phyloP scores from a whole-genome alignment of 2,113 vertebrate genomes.

The Puffinus mauretanicus region DNA sequence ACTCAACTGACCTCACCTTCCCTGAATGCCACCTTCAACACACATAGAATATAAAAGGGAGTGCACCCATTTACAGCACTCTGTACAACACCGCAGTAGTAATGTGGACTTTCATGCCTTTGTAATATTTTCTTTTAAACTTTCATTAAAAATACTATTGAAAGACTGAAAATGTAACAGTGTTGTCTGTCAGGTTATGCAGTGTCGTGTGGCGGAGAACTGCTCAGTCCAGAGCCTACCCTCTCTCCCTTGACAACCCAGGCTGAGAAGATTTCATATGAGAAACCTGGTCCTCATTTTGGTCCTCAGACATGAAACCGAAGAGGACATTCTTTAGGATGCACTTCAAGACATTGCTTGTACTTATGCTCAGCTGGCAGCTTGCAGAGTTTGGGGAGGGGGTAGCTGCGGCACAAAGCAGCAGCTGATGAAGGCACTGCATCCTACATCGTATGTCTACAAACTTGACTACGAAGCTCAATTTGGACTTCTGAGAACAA shows the following conservation, averaged over 20 bases:
- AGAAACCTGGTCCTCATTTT: neutral
- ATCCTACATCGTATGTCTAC: neutral
- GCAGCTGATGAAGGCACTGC: neutral
- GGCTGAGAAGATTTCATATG: neutral
- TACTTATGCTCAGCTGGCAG: neutral
- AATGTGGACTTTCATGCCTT: neutral
- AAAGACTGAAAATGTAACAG: neutral
- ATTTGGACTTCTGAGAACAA: neutral
- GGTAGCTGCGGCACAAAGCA: neutral
- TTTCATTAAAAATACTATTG: neutral
- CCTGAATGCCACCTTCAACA: neutral
- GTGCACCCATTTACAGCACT: neutral
- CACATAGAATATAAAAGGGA: neutral
- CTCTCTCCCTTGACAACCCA: neutral
- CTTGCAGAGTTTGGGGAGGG: neutral
- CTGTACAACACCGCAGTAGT: neutral
- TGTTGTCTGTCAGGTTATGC: neutral
- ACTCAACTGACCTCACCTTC: neutral
- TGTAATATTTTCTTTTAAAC: neutral
- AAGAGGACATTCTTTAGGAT: neutral
- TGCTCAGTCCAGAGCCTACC: neutral
- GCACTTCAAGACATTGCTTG: neutral
- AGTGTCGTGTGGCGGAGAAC: neutral
- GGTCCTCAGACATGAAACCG: neutral
- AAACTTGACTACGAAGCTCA: neutral